Conservation (phyloP, 1,140 invertebrate species). For the Odontomachus brunneus region DNA sequence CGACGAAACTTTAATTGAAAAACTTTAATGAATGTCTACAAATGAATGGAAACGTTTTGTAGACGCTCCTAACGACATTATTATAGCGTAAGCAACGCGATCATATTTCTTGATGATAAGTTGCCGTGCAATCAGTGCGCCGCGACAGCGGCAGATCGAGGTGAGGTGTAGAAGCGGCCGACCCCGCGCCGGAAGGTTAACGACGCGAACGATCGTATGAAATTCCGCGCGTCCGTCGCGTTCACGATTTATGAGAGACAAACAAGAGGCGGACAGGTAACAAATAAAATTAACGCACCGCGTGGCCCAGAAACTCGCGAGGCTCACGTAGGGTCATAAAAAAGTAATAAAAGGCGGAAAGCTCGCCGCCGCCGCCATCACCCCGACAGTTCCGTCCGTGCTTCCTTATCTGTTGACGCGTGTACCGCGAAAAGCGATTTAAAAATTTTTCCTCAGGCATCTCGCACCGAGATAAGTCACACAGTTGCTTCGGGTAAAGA, state of each 20-base stretch:
- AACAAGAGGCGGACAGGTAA: conserved; percentile 5
- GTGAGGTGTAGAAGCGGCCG: neutral
- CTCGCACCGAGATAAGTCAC: neutral
- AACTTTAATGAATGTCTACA: neutral
- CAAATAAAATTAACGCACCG: conserved; percentile 44
- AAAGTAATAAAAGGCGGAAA: conserved; percentile 30
- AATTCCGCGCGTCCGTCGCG: neutral
- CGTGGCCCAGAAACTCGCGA: neutral
- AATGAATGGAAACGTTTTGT: neutral
- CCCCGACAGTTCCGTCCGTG: too few relatives aligned
- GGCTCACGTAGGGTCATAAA: neutral
- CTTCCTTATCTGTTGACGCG: conserved; percentile 2
- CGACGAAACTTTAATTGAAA: neutral
- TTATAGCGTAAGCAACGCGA: neutral
- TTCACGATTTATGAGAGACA: conserved; percentile 10
- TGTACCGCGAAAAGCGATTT: neutral
- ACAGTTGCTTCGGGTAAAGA: neutral
- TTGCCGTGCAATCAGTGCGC: neutral
- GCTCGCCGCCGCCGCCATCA: too few relatives aligned
- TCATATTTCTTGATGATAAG: too few relatives aligned
- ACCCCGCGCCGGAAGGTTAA: neutral
- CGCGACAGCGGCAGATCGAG: neutral
- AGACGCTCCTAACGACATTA: neutral
- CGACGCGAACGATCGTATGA: neutral
- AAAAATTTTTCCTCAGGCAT: too few relatives aligned